Evolutionary conservation across 2,113 vertebrate genomes (phyloP), one percentile per base, ranked within the genome.

Genomic region (Pristiophorus japonicus): DNA sequence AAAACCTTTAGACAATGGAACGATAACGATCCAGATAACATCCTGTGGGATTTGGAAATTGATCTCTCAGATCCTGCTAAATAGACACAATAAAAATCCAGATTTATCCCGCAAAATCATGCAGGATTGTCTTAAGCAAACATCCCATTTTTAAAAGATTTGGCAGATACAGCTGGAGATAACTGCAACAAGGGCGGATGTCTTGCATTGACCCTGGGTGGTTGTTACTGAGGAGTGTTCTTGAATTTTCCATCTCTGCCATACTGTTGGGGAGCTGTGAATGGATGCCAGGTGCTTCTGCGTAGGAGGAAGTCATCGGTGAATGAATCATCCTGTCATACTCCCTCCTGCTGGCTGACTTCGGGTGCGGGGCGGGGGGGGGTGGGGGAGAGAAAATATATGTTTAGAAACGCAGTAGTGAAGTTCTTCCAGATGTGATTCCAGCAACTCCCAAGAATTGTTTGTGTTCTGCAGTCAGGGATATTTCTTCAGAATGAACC

Each of bases 31-130:
- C 12, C 47, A 91, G 63, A 63, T n/a, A 62, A 63, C 12, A 63
- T 62, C 27, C 42, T 67, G 92, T 45, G 22, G 42, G 24, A 94
- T 94, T 94, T 67, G 10, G 85, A 88, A 88, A 88, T 88, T 88
- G 38, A 70, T 70, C 92, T 94, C 27, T 12, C 27, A 4, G 22
- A 70, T 45, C 42, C 38, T 45, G 38, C 70, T 94, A 94, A 70
- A 45, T 70, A 45, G 65, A 45, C 0, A 11, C 65, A 94, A 27
- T 30, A 70, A 30, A 70, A 70, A 94, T 67, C 42, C 11, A 14
- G 24, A 70, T 70, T 45, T 67, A 94, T 94, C 51, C 51, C 51
- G 51, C 51, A 51, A 51, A 51, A 51, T 51, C 20, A 42, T 1
- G 65, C 38, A 63, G 55, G 12, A 3, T 38, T 91, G 55, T 91